These are phyloP conservation scores for Lasioglossum marginatum DNA, from an alignment of 2,888 invertebrate genomes.

Conservation along the genomic window DNA sequence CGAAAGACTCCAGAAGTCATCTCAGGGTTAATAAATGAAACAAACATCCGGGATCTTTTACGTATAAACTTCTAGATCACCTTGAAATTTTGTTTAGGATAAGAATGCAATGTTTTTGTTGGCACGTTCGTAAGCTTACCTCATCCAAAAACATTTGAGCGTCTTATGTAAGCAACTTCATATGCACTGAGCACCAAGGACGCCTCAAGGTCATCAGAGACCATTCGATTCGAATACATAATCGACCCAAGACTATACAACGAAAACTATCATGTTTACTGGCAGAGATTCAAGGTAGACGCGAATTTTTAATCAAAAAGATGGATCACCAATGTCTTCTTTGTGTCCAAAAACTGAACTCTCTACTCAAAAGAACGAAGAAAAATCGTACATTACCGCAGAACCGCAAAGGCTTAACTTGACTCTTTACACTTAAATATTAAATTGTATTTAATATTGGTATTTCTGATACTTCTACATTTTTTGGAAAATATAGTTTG, in stretches of 20 bases:
- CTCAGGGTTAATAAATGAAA: background rate
- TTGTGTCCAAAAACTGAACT: background rate
- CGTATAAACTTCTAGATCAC: background rate
- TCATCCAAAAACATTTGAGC: background rate
- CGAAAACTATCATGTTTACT: background rate
- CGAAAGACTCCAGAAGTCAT: background rate
- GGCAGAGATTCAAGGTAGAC: background rate
- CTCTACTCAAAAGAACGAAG: background rate
- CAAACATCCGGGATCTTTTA: background rate
- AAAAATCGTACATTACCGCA: background rate
- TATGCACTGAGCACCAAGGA: background rate
- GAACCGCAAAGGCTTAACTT: background rate
- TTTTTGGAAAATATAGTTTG: background rate
- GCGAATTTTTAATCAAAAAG: background rate
- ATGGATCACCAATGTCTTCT: background rate
- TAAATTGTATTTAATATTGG: background rate
- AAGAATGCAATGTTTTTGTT: conserved; percentile 8
- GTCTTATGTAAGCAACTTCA: background rate
- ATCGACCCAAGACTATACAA: background rate
- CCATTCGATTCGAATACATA: background rate
- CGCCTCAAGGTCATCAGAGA: background rate
- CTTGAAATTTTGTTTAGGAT: background rate
- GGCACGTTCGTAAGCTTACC: background rate
- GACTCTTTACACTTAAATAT: background rate
- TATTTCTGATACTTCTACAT: background rate